Base-by-base conservation (phyloP, 2,888 invertebrate genomes). In the Lochmaea crataegi region DNA sequence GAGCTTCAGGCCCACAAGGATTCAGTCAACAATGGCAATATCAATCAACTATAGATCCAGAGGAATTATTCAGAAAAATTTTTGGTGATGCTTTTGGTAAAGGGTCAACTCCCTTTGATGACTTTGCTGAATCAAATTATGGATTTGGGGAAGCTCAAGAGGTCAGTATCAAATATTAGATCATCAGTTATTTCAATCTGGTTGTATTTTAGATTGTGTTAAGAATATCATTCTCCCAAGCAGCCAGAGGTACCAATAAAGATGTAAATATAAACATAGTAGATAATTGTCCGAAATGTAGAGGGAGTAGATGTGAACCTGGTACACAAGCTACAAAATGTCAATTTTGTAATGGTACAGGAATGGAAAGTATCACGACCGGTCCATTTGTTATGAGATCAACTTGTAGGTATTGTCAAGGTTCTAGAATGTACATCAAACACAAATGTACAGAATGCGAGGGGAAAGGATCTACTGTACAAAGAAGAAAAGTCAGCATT, bases 371-470 rank as follows among this genome's bases (percentile, higher is more conserved):
- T 11, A 92, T 96, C 78, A 84, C 86, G 2, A 83, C 85, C 86
- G 98, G 98, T 41, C 98, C 98, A 67, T 99, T 98, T 87, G 94
- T 98, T 38, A 98, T 99, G 98, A 90, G 97, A 69, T 95, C 96
- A 2, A 97, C 98, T 0, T 99, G 98, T 90, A 63, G 98, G 51
- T 93, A 94, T 80, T 98, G 97, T 83, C 93, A 94, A 82, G 98
- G 98, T 0, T 83, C 93, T 0, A 91, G 96, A 71, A 92, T 95
- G 88, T 91, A 93, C 79, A 98, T 99, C 74, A 96, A 96, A 84
- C 93, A 91, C 84, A 98, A 98, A 0, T 99, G 99, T 83, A 83
- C 85, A 0, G 97, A 97, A 83, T 99, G 99, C 85, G 93, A 94
- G 81, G 99, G 97, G 42, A 97, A 96, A 86, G 99, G 87, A 7